Percentiles rank a stretch among this genome's conserved stretches.
phyloP scores from a whole-genome alignment of 2,113 vertebrate genomes.

The Arothron firmamentum region DNA sequence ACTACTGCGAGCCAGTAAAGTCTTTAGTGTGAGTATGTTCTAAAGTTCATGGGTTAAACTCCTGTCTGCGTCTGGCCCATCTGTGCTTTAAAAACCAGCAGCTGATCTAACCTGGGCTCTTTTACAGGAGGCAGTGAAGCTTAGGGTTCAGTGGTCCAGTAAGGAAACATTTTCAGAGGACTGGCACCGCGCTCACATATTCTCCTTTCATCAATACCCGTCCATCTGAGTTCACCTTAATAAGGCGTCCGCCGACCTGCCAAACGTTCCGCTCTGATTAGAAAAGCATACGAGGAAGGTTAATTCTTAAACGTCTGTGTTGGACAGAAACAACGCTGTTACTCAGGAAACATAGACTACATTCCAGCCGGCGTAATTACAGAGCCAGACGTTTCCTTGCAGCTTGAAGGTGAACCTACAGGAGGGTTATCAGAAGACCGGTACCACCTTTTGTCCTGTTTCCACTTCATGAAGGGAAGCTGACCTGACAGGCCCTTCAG shows the following conservation, averaged over 20 bases:
- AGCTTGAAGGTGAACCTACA: conserved; percentile 45
- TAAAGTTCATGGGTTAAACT: neutral
- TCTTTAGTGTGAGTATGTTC: neutral
- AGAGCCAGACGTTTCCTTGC: conserved; percentile 46
- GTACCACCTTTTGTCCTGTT: conserved; percentile 31
- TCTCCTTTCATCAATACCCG: conserved; percentile 13
- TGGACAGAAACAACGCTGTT: conserved; percentile 42
- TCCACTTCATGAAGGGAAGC: conserved; percentile 11
- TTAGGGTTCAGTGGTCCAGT: neutral
- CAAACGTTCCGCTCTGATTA: conserved; percentile 28
- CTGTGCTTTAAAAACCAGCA: conserved; percentile 6
- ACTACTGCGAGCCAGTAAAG: neutral
- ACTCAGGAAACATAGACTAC: conserved; percentile 54
- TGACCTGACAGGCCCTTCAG: conserved; percentile 39
- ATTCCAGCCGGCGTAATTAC: conserved; percentile 58
- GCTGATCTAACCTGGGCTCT: neutral
- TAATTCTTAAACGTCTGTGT: conserved; percentile 42
- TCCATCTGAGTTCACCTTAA: conserved; percentile 12
- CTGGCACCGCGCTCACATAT: neutral
- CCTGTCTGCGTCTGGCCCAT: neutral
- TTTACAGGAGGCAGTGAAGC: conserved; percentile 4
- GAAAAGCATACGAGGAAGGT: conserved; percentile 28
- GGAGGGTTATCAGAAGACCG: conserved; percentile 22
- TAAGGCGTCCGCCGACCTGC: conserved; percentile 15
- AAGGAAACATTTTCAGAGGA: conserved; percentile 12